Evolutionary conservation across 92 coral and sea anemone genomes (phyloP), one percentile per base, ranked within the genome.

Genomic region (Porites lobata): DNA sequence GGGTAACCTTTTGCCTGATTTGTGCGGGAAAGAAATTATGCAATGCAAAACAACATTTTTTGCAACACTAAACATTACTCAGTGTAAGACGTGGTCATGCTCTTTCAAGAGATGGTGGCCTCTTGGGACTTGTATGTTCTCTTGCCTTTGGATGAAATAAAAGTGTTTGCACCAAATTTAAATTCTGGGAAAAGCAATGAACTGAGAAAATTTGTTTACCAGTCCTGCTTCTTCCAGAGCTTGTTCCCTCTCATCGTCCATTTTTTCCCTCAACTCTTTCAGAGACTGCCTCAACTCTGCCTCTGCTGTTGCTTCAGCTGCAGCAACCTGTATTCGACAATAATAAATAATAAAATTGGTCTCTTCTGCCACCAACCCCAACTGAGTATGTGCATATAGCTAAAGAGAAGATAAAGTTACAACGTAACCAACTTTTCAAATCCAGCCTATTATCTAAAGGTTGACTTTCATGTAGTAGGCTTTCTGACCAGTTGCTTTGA

Each of bases 141-240:
- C 4, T 56, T 56, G 61, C 61, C 61, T 56, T 56, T 56, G 3
- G 12, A 54, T 54, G 1, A 9, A 56, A 56, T 38, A 5, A 38
- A 38, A 38, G 7, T 38, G 47, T 56, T 12, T 56, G 3, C 11
- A 56, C 4, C 61, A 56, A 10, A 12, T 10, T 10, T 10, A 10
- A 10, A 56, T 56, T 56, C 12, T 10, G 17, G 21, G 18, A 62
- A 62, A 62, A 62, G 19, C 61, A 17, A 14, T 18, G 20, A 62
- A 4, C 66, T 62, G 2, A 24, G 20, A 9, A 51, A 24, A 6
- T 22, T 58, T 56, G 61, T 12, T 51, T 80, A 98, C 99, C 92
- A 89, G 89, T 79, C 98, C 86, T 11, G 98, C 98, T 82, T 98
- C 95, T 22, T 98, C 96, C 81, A 98, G 73, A 12, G 94, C 92